These are phyloP conservation scores for Fregetta grallaria DNA, from an alignment of 2,113 vertebrate genomes.

Conservation along the genomic window DNA sequence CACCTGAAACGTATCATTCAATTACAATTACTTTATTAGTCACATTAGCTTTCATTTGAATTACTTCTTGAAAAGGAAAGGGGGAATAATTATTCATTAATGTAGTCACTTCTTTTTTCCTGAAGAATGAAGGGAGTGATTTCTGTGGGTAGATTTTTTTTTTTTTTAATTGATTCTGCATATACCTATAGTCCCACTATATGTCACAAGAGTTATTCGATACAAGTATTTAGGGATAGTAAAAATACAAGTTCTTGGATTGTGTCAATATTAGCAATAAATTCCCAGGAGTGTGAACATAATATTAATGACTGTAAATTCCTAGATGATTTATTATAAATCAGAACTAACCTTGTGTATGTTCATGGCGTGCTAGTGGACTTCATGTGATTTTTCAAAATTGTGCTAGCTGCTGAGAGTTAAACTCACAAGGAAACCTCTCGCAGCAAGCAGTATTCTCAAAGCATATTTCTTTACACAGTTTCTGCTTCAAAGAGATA, in stretches of 20 bases:
- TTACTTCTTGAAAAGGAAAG: not conserved
- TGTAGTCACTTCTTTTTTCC: not conserved
- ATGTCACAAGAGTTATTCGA: not conserved
- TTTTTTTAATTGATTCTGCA: not conserved
- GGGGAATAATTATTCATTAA: not conserved
- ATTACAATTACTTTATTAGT: slow-evolving; percentile 16
- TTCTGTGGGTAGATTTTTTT: not conserved
- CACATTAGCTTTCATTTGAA: slow-evolving; percentile 1
- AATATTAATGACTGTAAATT: not conserved
- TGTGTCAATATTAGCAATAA: not conserved
- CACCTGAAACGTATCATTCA: not conserved
- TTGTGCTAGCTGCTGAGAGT: not conserved
- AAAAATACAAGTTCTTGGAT: not conserved
- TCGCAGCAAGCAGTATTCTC: not conserved
- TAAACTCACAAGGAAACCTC: not conserved
- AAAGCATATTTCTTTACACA: not conserved
- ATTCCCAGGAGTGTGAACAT: not conserved
- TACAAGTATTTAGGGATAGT: not conserved
- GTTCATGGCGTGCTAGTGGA: rapidly evolving
- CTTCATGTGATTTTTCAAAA: not conserved
- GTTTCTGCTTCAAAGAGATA: not conserved
- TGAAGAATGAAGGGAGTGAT: not conserved
- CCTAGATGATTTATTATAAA: not conserved
- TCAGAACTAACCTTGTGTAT: not conserved
- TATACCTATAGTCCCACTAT: not conserved